Conservation (phyloP, 2,113 vertebrate species). For the Ornithorhynchus anatinus region DNA sequence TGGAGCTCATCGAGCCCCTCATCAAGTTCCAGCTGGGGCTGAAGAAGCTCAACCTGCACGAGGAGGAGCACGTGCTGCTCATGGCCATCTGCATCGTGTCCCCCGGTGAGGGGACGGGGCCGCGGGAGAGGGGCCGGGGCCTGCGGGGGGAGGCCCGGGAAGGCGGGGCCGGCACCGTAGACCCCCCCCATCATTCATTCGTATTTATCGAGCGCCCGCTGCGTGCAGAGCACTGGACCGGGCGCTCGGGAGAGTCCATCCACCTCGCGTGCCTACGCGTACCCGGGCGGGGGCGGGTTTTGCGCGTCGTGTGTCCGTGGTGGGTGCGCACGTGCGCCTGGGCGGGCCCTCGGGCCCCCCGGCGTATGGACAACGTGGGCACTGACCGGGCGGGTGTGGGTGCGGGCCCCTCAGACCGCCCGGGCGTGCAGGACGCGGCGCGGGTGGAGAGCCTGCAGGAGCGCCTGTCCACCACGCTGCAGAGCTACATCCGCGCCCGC, state of each 20-base stretch:
- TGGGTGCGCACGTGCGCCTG: too few species aligned
- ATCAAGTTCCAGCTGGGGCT: slow-evolving; percentile 96
- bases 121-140: rapidly evolving
- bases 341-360: too few species aligned
- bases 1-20: slow-evolving; percentile 92
- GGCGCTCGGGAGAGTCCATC: too few species aligned
- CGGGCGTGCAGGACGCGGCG: slow-evolving; percentile 85
- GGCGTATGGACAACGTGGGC: not conserved
- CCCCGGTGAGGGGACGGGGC: slow-evolving; percentile 77
- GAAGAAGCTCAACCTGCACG: slow-evolving; percentile 92
- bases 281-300: too few species aligned
- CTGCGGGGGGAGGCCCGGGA: not conserved
- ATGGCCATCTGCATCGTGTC: slow-evolving; percentile 98
- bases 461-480: slow-evolving; percentile 86
- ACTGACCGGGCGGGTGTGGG: rapidly evolving
- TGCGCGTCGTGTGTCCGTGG: too few species aligned
- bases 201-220: too few species aligned
- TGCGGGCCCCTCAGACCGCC: slow-evolving; percentile 84
- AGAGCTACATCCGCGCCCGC: slow-evolving; percentile 90
- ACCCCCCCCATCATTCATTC: too few species aligned
- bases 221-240: too few species aligned
- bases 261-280: too few species aligned
- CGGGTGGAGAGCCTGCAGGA: slow-evolving; percentile 92
- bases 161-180: too few species aligned
- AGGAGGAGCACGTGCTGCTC: slow-evolving; percentile 94